Percentiles rank a stretch among this genome's conserved stretches.
These are phyloP conservation scores for Nymphalis polychloros DNA, from an alignment of 2,888 invertebrate species.

Conservation along the genomic window DNA sequence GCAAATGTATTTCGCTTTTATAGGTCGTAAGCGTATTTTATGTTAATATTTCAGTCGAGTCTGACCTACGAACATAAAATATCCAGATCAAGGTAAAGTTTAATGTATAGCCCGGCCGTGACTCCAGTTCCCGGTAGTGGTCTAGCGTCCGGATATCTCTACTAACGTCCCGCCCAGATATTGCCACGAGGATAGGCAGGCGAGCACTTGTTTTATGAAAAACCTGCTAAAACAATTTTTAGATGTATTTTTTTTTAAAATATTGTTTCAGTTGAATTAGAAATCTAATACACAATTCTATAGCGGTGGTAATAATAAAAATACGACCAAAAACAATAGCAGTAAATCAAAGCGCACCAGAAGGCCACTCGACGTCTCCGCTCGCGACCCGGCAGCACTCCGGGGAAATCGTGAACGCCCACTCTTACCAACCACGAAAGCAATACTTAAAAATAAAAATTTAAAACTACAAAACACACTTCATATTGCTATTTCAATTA, in stretches of 20 bases:
- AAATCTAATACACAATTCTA: background rate
- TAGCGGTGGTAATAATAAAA: conserved; percentile 14
- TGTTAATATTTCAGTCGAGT: conserved; percentile 31
- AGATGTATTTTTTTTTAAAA: too few species aligned
- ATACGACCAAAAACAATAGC: conserved; percentile 19
- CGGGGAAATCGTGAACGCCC: conserved; percentile 9
- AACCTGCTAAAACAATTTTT: background rate
- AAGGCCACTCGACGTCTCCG: conserved; percentile 22
- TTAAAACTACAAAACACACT: background rate
- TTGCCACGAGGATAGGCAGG: conserved; percentile 24
- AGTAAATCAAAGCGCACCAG: conserved; percentile 24
- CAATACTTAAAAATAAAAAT: conserved; percentile 8
- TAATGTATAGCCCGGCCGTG: conserved; percentile 39
- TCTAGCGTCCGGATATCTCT: conserved; percentile 34
- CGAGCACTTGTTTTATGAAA: conserved; percentile 11
- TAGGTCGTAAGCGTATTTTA: conserved; percentile 32
- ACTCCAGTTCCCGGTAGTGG: conserved; percentile 26
- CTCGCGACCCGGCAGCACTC: conserved; percentile 23
- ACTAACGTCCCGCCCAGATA: conserved; percentile 24
- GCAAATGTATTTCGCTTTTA: conserved; percentile 26
- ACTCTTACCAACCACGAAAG: conserved; percentile 9
- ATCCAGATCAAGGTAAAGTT: conserved; percentile 41
- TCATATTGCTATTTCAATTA: background rate
- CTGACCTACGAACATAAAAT: conserved; percentile 33
- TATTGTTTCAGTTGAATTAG: too few species aligned